phyloP scores from a whole-genome alignment of 2,113 vertebrate genomes.

The Myocastor coypus region DNA sequence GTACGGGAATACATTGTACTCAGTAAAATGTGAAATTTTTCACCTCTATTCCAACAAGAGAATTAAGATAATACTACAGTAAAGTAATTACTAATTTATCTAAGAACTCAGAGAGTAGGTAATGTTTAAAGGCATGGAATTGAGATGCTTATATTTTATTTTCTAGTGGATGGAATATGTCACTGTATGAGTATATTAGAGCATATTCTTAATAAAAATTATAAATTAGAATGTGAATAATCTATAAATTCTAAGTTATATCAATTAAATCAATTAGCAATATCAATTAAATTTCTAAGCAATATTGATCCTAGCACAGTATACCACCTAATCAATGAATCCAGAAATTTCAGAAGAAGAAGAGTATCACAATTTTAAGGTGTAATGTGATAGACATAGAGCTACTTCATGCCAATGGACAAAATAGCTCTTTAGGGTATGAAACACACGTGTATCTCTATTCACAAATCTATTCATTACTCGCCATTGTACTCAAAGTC shows the following conservation, averaged over 20 bases:
- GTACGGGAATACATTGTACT: background rate
- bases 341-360: slow-evolving; percentile 17
- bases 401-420: background rate
- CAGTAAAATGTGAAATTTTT: background rate
- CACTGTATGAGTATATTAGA: background rate
- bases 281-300: background rate
- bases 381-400: background rate
- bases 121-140: background rate
- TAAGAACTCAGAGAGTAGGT: background rate
- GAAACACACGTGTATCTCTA: background rate
- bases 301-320: background rate
- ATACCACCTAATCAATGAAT: background rate
- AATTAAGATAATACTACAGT: background rate
- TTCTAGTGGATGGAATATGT: background rate
- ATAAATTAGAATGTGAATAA: background rate
- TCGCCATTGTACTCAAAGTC: background rate
- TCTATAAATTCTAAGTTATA: background rate
- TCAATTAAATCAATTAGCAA: background rate
- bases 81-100: background rate
- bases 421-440: background rate
- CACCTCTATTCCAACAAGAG: background rate
- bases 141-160: background rate
- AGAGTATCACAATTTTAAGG: background rate
- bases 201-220: background rate
- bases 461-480: background rate